These are phyloP conservation scores for Ceratina japonica DNA, from an alignment of 1,140 invertebrate genomes.

Conservation along the genomic window DNA sequence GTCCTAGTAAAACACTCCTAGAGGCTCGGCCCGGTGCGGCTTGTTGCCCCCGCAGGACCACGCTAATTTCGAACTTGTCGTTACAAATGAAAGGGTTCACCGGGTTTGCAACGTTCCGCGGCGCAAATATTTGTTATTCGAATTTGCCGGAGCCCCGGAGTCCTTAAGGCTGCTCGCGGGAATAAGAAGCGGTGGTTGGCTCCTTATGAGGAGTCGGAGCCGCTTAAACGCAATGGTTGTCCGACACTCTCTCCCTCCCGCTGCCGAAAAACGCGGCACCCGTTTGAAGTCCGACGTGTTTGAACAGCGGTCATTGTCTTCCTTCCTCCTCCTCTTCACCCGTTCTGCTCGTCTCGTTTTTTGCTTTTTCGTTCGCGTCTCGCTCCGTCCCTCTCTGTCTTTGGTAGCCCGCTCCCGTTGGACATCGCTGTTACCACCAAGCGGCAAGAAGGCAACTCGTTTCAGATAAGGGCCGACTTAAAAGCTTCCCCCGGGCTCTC, in stretches of 20 bases:
- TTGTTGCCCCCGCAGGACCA: background rate
- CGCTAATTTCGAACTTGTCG: slow-evolving; percentile 76
- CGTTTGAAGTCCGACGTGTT: slow-evolving; percentile 63
- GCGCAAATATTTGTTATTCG: slow-evolving; percentile 77
- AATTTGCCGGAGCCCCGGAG: slow-evolving; percentile 65
- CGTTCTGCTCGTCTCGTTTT: background rate
- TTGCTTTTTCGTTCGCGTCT: slow-evolving; percentile 5
- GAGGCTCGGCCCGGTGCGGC: background rate
- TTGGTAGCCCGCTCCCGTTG: slow-evolving; percentile 33
- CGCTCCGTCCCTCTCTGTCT: slow-evolving; percentile 1
- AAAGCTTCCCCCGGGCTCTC: slow-evolving; percentile 40
- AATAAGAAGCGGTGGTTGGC: slow-evolving; percentile 4
- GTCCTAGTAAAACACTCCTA: slow-evolving; percentile 68
- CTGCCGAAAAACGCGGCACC: slow-evolving; percentile 1
- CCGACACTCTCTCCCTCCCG: slow-evolving; percentile 1
- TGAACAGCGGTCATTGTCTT: slow-evolving; percentile 68
- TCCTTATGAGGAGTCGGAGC: background rate
- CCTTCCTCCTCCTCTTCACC: background rate
- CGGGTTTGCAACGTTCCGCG: slow-evolving; percentile 68
- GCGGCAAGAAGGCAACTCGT: slow-evolving; percentile 42
- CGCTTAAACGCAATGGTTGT: slow-evolving; percentile 5
- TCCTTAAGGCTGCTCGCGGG: slow-evolving; percentile 51
- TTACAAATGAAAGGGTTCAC: slow-evolving; percentile 78
- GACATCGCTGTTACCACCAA: slow-evolving; percentile 24
- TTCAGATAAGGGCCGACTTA: slow-evolving; percentile 63